phyloP scores from a whole-genome alignment of 1,140 invertebrate genomes.

The Formica exsecta region DNA sequence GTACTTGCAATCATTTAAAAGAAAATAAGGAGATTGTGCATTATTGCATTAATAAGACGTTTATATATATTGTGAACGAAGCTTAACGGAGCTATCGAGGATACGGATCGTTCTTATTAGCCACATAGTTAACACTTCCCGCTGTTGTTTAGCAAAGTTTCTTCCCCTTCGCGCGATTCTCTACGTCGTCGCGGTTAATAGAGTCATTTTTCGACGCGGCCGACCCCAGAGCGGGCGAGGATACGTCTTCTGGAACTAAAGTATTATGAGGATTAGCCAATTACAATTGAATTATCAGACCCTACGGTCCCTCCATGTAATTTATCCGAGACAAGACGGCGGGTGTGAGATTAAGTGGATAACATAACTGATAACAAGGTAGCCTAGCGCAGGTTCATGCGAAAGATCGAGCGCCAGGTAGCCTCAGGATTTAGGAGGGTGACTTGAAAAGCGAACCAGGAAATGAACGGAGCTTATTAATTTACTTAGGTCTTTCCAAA shows the following conservation, averaged over 20 bases:
- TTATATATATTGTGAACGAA: slow-evolving; percentile 42
- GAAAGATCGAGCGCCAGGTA: neutral
- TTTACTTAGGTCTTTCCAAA: neutral
- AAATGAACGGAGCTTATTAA: neutral
- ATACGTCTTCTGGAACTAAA: slow-evolving; percentile 77
- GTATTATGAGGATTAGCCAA: slow-evolving; percentile 85
- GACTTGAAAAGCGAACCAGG: neutral
- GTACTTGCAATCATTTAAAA: neutral
- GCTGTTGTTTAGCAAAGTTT: slow-evolving; percentile 83
- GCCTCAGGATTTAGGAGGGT: slow-evolving; percentile 5
- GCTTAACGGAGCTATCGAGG: slow-evolving; percentile 61
- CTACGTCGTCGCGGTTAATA: slow-evolving; percentile 82
- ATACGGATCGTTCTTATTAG: slow-evolving; percentile 85
- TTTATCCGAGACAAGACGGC: slow-evolving; percentile 75
- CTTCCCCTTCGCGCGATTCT: slow-evolving; percentile 73
- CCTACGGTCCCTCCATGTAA: slow-evolving; percentile 74
- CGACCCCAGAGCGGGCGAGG: slow-evolving; percentile 70
- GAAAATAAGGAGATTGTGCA: neutral
- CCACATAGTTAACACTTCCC: slow-evolving; percentile 82
- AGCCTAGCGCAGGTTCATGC: neutral
- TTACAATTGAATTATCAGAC: slow-evolving; percentile 86
- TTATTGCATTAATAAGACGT: neutral
- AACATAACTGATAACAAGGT: slow-evolving; percentile 48
- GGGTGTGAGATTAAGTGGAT: slow-evolving; percentile 65
- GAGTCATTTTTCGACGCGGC: slow-evolving; percentile 86